Evolutionary conservation across 2,888 invertebrate genomes (phyloP).

Genomic region (Conomelus anceps): DNA sequence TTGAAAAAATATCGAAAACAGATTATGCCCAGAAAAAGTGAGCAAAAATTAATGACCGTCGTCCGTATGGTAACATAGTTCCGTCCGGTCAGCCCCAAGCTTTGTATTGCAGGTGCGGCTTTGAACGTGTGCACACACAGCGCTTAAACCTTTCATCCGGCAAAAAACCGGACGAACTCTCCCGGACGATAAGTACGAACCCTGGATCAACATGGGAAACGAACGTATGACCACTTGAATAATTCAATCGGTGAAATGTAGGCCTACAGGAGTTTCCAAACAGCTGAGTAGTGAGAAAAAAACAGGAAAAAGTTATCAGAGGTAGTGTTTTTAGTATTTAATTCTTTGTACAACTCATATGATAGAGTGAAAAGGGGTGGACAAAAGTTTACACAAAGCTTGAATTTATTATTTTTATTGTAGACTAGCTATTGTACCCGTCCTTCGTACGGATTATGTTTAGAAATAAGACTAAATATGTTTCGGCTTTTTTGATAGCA

Average conservation of each 20-base stretch:
- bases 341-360: no score
- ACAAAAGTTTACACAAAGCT: no score
- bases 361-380: no score
- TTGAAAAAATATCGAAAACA: not conserved
- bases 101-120: not conserved
- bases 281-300: not conserved
- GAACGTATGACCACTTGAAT: not conserved
- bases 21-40: not conserved
- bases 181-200: not conserved
- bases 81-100: no score
- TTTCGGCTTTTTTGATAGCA: no score
- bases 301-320: not conserved
- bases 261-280: no score
- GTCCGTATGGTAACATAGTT: not conserved
- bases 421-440: no score
- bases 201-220: not conserved
- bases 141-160: not conserved
- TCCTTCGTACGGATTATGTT: no score
- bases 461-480: no score
- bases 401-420: no score
- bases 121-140: not conserved
- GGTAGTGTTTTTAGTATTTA: not conserved
- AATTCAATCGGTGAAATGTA: not conserved
- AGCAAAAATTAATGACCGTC: not conserved
- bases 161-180: no score